Percentiles rank a stretch among this genome's conserved stretches.
phyloP scores from a whole-genome alignment of 2,113 vertebrate species.

The Motacilla alba region DNA sequence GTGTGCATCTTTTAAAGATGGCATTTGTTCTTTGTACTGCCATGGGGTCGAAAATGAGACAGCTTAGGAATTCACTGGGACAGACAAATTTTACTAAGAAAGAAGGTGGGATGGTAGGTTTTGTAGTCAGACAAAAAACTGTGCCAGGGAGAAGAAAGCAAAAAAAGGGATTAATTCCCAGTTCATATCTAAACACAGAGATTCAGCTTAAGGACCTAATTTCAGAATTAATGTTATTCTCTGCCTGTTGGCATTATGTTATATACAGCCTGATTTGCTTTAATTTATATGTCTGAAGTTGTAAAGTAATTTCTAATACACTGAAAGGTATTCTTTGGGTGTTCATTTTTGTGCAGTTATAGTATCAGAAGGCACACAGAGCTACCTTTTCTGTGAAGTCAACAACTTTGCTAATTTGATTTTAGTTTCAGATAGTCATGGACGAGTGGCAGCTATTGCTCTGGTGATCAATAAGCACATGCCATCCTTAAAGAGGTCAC shows the following conservation, averaged over 20 bases:
- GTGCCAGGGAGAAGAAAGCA: background rate
- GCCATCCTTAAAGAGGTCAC: background rate
- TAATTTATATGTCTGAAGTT: background rate
- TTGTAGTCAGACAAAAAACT: background rate
- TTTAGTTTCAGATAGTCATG: background rate
- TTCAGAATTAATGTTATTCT: background rate
- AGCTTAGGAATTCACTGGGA: background rate
- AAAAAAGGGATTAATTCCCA: background rate
- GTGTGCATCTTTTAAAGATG: background rate
- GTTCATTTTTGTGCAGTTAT: background rate
- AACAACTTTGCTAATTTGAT: background rate
- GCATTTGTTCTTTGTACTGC: background rate
- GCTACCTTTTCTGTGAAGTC: background rate
- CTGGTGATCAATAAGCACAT: background rate
- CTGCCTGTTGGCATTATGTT: background rate
- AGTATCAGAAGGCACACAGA: background rate
- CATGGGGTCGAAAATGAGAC: rapidly evolving
- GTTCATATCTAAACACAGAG: background rate
- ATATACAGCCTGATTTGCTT: background rate
- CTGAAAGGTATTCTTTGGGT: background rate
- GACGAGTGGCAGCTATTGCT: background rate
- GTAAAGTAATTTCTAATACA: background rate
- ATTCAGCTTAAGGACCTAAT: background rate
- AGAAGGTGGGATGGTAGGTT: background rate
- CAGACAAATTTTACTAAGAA: background rate